Evolutionary conservation across 2,113 vertebrate genomes (phyloP).

Genomic region (Podarcis cretensis): DNA sequence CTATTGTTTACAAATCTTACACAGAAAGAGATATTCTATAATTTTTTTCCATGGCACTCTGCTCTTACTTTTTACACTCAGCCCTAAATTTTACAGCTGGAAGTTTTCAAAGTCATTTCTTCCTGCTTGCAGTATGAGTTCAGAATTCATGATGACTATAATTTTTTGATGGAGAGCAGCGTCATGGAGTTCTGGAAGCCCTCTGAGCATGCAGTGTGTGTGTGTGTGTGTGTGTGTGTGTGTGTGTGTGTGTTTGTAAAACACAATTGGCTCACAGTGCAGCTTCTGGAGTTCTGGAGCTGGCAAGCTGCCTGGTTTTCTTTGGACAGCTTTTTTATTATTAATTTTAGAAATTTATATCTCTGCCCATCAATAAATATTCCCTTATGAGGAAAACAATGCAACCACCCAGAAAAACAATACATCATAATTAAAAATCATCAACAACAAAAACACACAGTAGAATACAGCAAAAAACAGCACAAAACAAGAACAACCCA

Average conservation of each 20-base stretch:
- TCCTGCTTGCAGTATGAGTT: neutral
- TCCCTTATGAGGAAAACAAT: too few relatives aligned
- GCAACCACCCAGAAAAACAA: too few relatives aligned
- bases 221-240: neutral
- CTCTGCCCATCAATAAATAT: too few relatives aligned
- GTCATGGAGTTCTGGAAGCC: neutral
- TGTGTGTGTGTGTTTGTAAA: neutral
- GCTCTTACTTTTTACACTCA: neutral
- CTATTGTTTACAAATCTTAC: neutral
- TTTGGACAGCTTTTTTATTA: neutral
- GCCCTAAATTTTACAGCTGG: neutral
- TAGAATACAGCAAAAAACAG: too few relatives aligned
- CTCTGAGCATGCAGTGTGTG: neutral
- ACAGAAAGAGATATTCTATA: neutral
- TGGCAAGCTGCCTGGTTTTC: neutral
- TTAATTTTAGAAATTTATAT: neutral
- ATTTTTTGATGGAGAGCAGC: slow-evolving; percentile 1
- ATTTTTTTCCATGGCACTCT: neutral
- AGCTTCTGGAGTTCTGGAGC: neutral
- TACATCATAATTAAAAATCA: neutral
- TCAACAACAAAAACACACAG: neutral
- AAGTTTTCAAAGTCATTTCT: neutral
- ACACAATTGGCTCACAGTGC: neutral
- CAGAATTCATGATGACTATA: neutral
- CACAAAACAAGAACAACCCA: too few relatives aligned